Base-by-base conservation (phyloP, 35 echinoderm and acorn worm genomes). In the Lytechinus variegatus region DNA sequence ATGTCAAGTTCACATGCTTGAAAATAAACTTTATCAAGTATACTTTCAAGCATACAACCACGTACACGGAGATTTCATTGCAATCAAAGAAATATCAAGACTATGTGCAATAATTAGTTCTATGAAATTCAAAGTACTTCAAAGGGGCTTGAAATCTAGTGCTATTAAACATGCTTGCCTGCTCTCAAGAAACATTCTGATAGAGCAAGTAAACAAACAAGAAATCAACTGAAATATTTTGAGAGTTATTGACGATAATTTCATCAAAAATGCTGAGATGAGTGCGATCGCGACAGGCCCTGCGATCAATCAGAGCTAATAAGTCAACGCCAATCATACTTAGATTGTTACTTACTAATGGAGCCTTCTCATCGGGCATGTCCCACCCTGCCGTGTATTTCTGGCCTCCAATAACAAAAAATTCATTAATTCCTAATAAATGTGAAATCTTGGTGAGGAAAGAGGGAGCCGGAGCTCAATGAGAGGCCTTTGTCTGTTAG, bases 341-440 rank as follows among this genome's bases (percentile, higher is more conserved):
- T 79, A 79, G 66, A 6, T 24, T 79, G 66, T 24, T 6, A 79
- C 19, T 24, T 79, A 79, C 66, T 79, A 79, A 79, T 79, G 66
- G 66, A 79, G n/a, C n/a, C 66, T 24, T 19, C 19, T 16, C 66
- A 79, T 79, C 66, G 19, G 21, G 19, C 66, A 79, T 79, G n/a
- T 44, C 33, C 66, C 21, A 79, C n/a, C 21, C 66, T 79, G 19
- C 19, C 66, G n/a, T 79, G 66, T 79, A 79, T 79, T 19, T 14
- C 12, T 14, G 66, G 66, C 66, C 66, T 79, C 66, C 66, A 79
- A 79, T 79, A 79, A 79, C 66, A 79, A 79, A 79, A 79, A 79
- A 79, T 79, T 79, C 66, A 79, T 79, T 79, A 79, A 79, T 79
- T 79, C 66, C 66, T 79, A 79, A 79, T 79, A 79, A 79, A 79